Evolutionary conservation across 2,888 invertebrate species (phyloP).

Genomic region (Abrostola triplasia): DNA sequence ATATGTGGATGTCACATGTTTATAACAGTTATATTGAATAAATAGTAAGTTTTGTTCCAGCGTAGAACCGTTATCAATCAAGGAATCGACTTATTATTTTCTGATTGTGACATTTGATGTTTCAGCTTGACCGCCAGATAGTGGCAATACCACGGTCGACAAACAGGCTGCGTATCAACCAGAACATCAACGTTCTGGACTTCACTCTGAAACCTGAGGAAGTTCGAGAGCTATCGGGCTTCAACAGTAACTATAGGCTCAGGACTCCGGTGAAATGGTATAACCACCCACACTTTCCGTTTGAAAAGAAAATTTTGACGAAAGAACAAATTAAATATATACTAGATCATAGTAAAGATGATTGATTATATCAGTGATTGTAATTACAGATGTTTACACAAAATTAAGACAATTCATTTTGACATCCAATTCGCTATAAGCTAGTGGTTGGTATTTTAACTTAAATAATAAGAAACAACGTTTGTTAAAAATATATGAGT

Average conservation of each 20-base stretch:
- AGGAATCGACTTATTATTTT: not conserved
- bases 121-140: slow-evolving; percentile 86
- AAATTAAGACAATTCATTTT: no score
- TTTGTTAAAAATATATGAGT: no score
- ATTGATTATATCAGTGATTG: slow-evolving; percentile 58
- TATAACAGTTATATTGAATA: no score
- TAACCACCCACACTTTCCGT: slow-evolving; percentile 78
- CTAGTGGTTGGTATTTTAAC: no score
- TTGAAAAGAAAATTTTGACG: slow-evolving; percentile 78
- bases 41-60: no score
- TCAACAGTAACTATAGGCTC: slow-evolving; percentile 81
- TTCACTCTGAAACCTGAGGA: slow-evolving; percentile 86
- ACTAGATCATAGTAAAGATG: slow-evolving; percentile 75
- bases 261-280: slow-evolving; percentile 75
- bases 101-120: slow-evolving; percentile 37
- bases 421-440: no score
- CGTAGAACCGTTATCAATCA: no score
- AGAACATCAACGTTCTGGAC: slow-evolving; percentile 89
- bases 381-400: not conserved
- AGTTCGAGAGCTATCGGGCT: slow-evolving; percentile 83
- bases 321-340: slow-evolving; percentile 71
- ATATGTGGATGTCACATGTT: no score
- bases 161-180: slow-evolving; percentile 85
- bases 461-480: no score
- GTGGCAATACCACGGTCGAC: slow-evolving; percentile 89